Evolutionary conservation across 2,113 vertebrate species (phyloP), one percentile per base, ranked within the genome.

Genomic region (Dendropsophus ebraccatus): DNA sequence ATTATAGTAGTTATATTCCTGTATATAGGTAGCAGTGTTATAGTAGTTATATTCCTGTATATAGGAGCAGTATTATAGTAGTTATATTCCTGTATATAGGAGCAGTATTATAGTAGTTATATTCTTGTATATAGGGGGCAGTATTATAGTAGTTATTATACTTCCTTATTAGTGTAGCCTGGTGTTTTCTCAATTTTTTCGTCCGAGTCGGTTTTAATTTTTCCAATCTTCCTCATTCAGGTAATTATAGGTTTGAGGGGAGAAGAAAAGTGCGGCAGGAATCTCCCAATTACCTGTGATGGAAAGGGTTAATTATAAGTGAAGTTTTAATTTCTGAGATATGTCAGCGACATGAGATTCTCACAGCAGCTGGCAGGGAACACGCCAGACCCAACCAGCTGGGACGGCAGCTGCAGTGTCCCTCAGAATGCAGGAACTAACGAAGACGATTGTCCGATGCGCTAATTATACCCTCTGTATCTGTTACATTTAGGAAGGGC

Each of bases 391-490:
- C 78, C 77, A 54, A 73, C 85, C 85, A 87, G 85, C 85, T 87
- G 85, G 85, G 78, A 87, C 65, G 37, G 67, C 85, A 87, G 85
- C 85, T 87, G 85, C 78, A 60, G 16, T 37, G 85, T 74, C 78
- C 85, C 85, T 74, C 67, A 49, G 67, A 81, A 87, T 80, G 50
- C 77, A 58, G 78, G 58, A 87, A 73, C 76, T 74, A 72, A 73
- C 77, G 76, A 73, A 62, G 85, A 73, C 77, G 78, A 87, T 81
- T 60, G 85, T 87, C 85, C 85, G 67, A 62, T 19, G 77, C 28
- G 54, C 67, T 87, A 87, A 87, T 87, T 87, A 87, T 87, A 87
- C 85, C 52, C 85, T 50, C 25, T 73, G 85, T 87, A 73, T 87
- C 85, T 62, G 85, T 81, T 87, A 73, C 85, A 87, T 56, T 74